Percentiles rank a stretch among this genome's conserved stretches.
Evolutionary conservation across 2,113 vertebrate species (phyloP).

Genomic region (Balaeniceps rex): DNA sequence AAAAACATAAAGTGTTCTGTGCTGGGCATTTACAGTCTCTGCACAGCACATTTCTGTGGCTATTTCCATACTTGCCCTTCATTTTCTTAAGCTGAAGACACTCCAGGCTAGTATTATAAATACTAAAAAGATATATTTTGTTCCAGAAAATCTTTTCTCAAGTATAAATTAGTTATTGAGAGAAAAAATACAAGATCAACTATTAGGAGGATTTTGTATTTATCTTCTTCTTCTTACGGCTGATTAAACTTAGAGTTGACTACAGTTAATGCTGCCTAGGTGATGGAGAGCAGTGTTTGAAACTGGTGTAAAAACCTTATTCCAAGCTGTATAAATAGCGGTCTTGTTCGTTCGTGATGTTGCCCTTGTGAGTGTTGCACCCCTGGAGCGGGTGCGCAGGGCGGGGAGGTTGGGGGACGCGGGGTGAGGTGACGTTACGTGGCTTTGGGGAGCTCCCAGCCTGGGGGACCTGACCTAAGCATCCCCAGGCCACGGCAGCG

Average conservation of each 20-base stretch:
- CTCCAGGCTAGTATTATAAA: not conserved
- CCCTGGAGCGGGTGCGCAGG: not conserved
- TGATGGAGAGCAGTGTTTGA: not conserved
- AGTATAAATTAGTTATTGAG: not conserved
- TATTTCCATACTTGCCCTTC: not conserved
- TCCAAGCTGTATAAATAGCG: accelerated
- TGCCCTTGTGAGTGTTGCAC: not conserved
- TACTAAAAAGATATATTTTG: not conserved
- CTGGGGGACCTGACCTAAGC: not conserved
- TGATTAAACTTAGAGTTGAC: not conserved
- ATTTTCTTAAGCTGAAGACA: not conserved
- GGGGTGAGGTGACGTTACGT: accelerated
- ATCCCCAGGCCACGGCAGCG: not conserved
- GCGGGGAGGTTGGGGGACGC: accelerated
- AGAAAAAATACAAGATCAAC: not conserved
- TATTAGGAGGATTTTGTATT: not conserved
- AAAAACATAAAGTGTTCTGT: not conserved
- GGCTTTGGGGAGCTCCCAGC: not conserved
- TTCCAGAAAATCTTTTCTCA: not conserved
- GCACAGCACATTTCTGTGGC: not conserved
- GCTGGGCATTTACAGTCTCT: not conserved
- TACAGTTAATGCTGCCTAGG: accelerated
- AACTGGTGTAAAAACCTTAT: not conserved
- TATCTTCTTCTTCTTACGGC: not conserved
- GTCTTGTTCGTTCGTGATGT: accelerated